Conservation (phyloP, 2,888 invertebrate genomes). For the Phortica magna region DNA sequence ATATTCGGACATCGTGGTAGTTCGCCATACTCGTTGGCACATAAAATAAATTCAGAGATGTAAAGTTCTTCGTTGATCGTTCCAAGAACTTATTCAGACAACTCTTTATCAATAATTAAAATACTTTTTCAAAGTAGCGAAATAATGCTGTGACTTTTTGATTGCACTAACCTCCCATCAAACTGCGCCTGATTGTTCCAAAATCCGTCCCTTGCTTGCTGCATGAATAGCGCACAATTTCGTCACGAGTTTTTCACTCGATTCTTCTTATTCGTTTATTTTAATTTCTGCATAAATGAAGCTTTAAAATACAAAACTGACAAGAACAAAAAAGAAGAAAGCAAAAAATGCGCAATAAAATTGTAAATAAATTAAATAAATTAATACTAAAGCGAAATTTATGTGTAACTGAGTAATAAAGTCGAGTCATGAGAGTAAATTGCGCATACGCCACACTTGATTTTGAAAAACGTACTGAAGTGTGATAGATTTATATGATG, state of each 20-base stretch:
- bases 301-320: neutral
- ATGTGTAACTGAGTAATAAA: constrained; percentile 12
- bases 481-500: constrained; percentile 14
- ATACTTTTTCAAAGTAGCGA: no score
- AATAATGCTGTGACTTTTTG: no score
- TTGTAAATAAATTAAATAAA: constrained; percentile 29
- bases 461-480: constrained; percentile 10
- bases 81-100: no score
- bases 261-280: neutral
- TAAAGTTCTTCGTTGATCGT: no score
- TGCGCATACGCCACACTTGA: neutral
- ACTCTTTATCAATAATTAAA: no score
- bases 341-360: constrained; percentile 18
- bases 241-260: neutral
- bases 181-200: neutral
- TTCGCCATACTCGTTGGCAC: no score
- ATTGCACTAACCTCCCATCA: no score
- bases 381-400: constrained; percentile 28
- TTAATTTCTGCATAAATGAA: neutral
- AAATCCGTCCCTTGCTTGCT: neutral
- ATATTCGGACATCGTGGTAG: no score
- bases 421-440: neutral
- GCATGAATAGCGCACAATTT: neutral
- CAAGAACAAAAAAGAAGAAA: no score
- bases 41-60: no score